Base-by-base conservation (phyloP, 2,113 vertebrate species). In the Marmota monax region DNA sequence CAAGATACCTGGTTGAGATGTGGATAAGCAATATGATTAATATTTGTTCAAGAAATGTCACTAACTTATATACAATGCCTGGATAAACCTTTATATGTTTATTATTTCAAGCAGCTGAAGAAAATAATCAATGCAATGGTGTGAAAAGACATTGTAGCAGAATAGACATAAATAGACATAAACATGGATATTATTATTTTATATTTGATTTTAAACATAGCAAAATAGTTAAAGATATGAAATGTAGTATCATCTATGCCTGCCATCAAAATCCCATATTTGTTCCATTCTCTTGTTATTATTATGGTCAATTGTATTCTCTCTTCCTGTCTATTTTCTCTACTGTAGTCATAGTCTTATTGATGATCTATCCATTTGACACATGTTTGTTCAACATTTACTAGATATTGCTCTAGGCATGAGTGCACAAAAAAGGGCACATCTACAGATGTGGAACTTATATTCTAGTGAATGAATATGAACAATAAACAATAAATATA, bases 11-110 rank as follows among this genome's bases (percentile, higher is more conserved):
- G 10, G 20, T 20, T 82, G 53, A 63, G 0, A 83, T 32, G 2
- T 77, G 37, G 34, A 74, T 4, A 48, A 65, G 9, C 2, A 13
- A 12, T 67, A 13, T 72, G 73, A 79, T 58, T 53, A 34, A 29
- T 74, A 95, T 56, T 85, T 93, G 9, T 39, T 83, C n/a, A 83
- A 92, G 67, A 10, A 93, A 53, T 70, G 18, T 76, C 56, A 63
- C 42, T 20, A 29, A 78, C 0, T 67, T 67, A 51, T 34, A 48
- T 67, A 23, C 6, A 77, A 34, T 34, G 5, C 22, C 2, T 1
- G 87, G 78, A 73, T 74, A 87, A 29, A 37, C 8, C 10, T 0
- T 83, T 45, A 23, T 0, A 73, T 18, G 1, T n/a, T 74, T 89
- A 56, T 63, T 82, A 65, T 85, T 93, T 95, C 27, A 77, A 91